phyloP scores from a whole-genome alignment of 2,113 vertebrate genomes.

The Malurus alboscapulatus region DNA sequence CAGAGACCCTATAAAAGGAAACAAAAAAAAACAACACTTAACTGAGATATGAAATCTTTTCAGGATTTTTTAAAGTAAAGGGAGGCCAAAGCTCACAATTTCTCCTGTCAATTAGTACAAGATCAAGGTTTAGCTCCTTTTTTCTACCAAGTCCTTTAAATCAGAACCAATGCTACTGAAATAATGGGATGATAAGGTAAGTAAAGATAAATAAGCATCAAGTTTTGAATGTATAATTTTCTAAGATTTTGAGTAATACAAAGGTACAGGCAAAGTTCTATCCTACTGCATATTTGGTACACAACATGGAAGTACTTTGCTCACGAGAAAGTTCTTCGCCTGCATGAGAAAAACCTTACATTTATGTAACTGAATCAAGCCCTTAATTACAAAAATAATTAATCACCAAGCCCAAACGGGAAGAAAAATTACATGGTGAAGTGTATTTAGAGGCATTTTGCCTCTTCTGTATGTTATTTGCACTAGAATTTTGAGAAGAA shows the following conservation, averaged over 20 bases:
- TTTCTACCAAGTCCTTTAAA: not conserved
- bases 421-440: not conserved
- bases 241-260: not conserved
- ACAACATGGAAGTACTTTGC: not conserved
- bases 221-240: not conserved
- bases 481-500: not conserved
- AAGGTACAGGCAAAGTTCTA: not conserved
- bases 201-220: not conserved
- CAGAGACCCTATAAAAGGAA: constrained; percentile 83
- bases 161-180: not conserved
- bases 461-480: not conserved
- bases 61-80: not conserved
- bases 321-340: not conserved
- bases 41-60: not conserved
- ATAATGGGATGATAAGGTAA: not conserved
- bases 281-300: not conserved
- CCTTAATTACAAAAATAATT: not conserved
- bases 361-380: not conserved
- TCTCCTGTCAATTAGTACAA: not conserved
- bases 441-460: not conserved
- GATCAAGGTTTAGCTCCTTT: not conserved
- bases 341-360: not conserved
- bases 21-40: not conserved
- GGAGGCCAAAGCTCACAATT: not conserved
- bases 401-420: not conserved